Conservation (phyloP, 2,888 invertebrate species). For the Amphiduros pacificus region DNA sequence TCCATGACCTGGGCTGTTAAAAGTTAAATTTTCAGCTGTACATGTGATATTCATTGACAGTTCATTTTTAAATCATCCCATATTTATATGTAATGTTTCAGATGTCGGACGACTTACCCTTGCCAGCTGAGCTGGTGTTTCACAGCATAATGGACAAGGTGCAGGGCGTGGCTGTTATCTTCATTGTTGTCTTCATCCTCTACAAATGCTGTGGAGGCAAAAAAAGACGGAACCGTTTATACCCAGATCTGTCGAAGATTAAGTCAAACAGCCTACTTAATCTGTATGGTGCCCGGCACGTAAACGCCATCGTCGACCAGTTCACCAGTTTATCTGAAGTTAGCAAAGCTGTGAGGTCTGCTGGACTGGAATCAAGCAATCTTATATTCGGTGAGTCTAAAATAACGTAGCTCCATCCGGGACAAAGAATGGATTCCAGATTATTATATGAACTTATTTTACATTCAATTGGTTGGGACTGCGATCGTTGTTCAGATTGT, state of each 20-base stretch:
- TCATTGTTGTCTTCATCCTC: slow-evolving; percentile 9
- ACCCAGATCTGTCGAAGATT: neutral
- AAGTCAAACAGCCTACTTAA: slow-evolving; percentile 21
- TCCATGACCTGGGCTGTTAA: no score
- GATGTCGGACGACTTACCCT: neutral
- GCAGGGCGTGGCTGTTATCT: neutral
- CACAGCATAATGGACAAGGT: neutral
- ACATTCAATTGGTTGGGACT: no score
- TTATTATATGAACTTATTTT: no score
- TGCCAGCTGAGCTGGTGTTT: neutral
- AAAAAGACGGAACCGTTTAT: neutral
- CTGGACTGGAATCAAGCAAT: slow-evolving; percentile 61
- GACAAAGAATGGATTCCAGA: no score
- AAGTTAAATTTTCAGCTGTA: no score
- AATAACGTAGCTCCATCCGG: no score
- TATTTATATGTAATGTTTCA: no score
- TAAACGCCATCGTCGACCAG: slow-evolving; percentile 41
- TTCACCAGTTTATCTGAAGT: slow-evolving; percentile 57
- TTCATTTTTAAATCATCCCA: no score
- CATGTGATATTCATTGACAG: no score
- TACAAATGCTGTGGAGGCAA: neutral
- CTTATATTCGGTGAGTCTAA: slow-evolving; percentile 60
- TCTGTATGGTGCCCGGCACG: slow-evolving; percentile 23
- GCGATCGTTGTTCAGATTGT: no score
- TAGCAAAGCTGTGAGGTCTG: slow-evolving; percentile 55